Conservation (phyloP, 2,888 invertebrate genomes). For the Apeira syringaria region DNA sequence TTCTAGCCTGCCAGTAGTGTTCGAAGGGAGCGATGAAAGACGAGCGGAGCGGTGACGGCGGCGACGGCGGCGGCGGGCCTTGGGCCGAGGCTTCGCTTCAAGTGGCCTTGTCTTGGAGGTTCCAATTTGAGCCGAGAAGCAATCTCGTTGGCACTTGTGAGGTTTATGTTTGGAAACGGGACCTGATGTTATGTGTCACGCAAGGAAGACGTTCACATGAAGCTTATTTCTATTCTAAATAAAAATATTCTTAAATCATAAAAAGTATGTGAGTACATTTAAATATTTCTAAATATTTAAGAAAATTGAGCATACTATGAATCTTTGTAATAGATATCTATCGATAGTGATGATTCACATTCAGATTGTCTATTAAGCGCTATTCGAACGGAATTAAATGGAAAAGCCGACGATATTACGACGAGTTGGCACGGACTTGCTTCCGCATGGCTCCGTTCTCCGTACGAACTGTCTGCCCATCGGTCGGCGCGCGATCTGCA, state of each 20-base stretch:
- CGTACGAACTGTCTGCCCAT: background rate
- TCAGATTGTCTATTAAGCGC: constrained; percentile 34
- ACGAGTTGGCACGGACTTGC: constrained; percentile 30
- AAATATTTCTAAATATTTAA: too few relatives aligned
- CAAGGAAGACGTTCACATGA: too few relatives aligned
- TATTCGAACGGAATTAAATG: constrained; percentile 37
- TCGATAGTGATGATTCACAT: constrained; percentile 32
- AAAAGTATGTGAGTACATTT: too few relatives aligned
- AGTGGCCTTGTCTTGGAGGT: constrained; percentile 3
- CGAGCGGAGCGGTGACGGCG: constrained; percentile 22
- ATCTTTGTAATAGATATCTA: too few relatives aligned
- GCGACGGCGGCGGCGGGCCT: too few relatives aligned
- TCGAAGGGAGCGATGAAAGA: constrained; percentile 43
- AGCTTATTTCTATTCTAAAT: background rate
- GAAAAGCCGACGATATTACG: constrained; percentile 33
- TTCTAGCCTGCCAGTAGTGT: constrained; percentile 60
- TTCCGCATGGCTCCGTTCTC: constrained; percentile 23
- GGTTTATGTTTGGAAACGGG: background rate
- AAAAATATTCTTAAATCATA: background rate
- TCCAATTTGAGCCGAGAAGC: constrained; percentile 10
- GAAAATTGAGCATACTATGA: too few relatives aligned
- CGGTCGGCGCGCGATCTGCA: constrained; percentile 20
- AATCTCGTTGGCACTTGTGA: constrained; percentile 13
- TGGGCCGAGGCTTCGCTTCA: constrained; percentile 1
- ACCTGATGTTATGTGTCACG: background rate